Evolutionary conservation across 2,797 vertebrate species (phyloP).

Genomic region (Luscinia luscinia): DNA sequence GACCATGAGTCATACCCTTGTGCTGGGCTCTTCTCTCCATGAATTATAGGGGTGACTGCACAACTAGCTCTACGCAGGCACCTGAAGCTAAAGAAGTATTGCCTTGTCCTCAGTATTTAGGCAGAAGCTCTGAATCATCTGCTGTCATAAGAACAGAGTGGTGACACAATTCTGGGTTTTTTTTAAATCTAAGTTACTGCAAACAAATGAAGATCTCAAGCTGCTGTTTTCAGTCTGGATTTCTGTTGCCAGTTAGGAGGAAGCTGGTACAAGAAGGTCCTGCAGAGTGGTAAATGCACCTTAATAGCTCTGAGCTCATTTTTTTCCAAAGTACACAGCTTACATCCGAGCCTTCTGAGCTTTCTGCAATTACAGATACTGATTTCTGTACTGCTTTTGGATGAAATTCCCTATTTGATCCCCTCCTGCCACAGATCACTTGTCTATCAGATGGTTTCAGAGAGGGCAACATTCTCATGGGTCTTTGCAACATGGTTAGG

Average conservation of each 20-base stretch:
- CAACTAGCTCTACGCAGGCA: neutral
- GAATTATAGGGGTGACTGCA: neutral
- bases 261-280: neutral
- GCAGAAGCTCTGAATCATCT: neutral
- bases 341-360: neutral
- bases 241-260: neutral
- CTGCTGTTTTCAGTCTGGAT: neutral
- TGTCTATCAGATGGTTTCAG: neutral
- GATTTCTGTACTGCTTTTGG: neutral
- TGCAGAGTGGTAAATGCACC: neutral
- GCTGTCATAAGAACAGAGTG: neutral
- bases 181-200: neutral
- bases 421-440: neutral
- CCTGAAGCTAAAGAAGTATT: neutral
- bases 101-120: neutral
- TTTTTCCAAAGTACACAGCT: neutral
- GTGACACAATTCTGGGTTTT: neutral
- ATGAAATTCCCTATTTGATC: neutral
- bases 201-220: neutral
- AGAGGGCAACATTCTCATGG: neutral
- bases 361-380: neutral
- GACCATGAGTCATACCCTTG: neutral
- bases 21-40: neutral
- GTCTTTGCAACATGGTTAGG: neutral
- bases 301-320: neutral